Base-by-base conservation (phyloP, 2,797 vertebrate genomes). In the Ptychadena robeensis region DNA sequence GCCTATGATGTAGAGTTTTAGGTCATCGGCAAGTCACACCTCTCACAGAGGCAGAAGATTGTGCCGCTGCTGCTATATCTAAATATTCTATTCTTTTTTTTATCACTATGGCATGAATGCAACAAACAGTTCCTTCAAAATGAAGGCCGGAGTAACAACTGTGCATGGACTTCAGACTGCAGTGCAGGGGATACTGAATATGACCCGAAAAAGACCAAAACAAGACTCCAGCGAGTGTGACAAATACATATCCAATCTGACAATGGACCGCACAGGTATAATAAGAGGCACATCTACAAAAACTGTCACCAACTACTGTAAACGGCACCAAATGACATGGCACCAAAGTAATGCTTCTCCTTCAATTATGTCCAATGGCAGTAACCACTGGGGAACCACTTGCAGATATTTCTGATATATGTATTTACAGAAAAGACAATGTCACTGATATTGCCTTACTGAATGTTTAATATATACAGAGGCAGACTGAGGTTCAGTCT, bases 11-110 rank as follows among this genome's bases (percentile, higher is more conserved):
- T 40, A 31, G 7, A 31, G 14, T 30, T 64, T 61, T 27, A 48
- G 15, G 11, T 15, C 31, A 34, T 28, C 25, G 7, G 28, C 67
- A 61, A 40, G 15, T 11, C 9, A 18, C 28, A 38, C 7, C 35
- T 40, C 48, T 73, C 8, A 18, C 37, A 22, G 74, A 34, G 63
- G 28, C n/a, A 30, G 63, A 78, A 53, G 38, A 53, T 76, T 28
- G 15, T 14, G 61, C 31, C 1, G 37, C 37, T 40, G 15, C 18
- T 40, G 59, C 25, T 65, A 64, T 44, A 10, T 48, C n/a, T 9
- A 77, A 63, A 28, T 6, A 74, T 18, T 57, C 57, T 30, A 11
- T 1, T 22, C 11, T 44, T 22, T 22, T 22, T n/a, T n/a, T 53
- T 22, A 22, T 28, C 27, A 35, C 4, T 22, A 15, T 3, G 37